Percentiles rank a stretch among this genome's conserved stretches.
phyloP scores from a whole-genome alignment of 2,797 vertebrate genomes.

The Strix occidentalis region DNA sequence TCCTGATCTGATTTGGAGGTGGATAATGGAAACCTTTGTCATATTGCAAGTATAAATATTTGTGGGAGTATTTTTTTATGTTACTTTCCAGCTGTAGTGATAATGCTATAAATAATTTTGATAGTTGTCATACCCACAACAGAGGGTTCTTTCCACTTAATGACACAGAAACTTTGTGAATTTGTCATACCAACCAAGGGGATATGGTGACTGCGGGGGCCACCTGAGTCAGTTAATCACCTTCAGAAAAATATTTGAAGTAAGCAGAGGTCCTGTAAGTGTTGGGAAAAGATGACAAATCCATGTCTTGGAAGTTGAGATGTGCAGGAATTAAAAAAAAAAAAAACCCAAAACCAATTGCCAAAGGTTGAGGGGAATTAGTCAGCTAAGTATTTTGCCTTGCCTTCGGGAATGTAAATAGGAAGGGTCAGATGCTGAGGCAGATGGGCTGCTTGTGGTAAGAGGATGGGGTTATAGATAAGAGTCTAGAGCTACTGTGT shows the following conservation, averaged over 20 bases:
- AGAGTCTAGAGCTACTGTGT: neutral
- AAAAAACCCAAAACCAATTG: no score
- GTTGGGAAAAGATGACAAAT: neutral
- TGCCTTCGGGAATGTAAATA: neutral
- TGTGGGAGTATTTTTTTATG: neutral
- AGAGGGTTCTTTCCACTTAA: neutral
- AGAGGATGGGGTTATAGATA: neutral
- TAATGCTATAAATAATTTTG: neutral
- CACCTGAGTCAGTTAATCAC: neutral
- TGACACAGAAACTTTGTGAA: neutral
- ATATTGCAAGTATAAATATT: neutral
- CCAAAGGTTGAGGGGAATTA: neutral
- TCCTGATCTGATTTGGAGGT: neutral
- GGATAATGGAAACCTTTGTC: neutral
- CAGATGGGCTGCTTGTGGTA: neutral
- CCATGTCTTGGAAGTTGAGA: neutral
- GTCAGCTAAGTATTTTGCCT: neutral
- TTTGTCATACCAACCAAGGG: neutral
- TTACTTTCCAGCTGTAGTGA: neutral
- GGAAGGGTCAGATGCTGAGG: neutral
- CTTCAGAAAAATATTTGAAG: neutral
- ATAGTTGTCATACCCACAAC: neutral
- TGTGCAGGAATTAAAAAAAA: neutral
- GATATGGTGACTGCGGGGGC: fast-evolving
- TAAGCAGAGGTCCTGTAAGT: neutral